Conservation (phyloP, 2,797 vertebrate species). For the Premnoplex brunnescens region DNA sequence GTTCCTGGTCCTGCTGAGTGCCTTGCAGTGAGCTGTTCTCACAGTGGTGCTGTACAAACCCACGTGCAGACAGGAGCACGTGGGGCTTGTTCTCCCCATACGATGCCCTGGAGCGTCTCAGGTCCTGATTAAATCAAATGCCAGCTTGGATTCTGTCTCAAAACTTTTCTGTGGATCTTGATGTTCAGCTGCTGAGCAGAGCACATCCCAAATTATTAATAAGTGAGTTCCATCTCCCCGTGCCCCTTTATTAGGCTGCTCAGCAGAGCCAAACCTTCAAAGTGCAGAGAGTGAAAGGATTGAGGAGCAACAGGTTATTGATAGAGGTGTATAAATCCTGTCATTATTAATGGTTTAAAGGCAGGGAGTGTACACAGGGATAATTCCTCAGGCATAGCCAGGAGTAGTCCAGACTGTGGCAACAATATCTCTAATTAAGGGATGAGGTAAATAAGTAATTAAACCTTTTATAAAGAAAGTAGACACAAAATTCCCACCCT, state of each 20-base stretch:
- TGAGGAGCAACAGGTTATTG: not conserved
- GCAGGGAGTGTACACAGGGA: not conserved
- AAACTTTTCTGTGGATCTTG: not conserved
- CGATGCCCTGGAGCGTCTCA: not conserved
- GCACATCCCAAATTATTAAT: not conserved
- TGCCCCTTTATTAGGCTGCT: not conserved
- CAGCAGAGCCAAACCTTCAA: not conserved
- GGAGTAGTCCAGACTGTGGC: not conserved
- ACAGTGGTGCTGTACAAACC: accelerated
- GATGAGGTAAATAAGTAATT: not conserved
- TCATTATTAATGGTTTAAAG: not conserved
- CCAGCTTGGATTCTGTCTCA: not conserved
- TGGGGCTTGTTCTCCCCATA: not conserved
- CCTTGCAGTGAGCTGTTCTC: not conserved
- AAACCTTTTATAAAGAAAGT: not conserved
- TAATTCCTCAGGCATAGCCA: not conserved
- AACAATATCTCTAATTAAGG: not conserved
- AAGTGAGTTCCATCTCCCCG: not conserved
- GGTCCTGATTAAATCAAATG: not conserved
- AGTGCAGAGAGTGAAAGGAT: not conserved
- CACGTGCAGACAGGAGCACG: accelerated
- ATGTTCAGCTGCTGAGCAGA: not conserved
- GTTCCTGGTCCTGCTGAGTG: not conserved
- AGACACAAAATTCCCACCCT: not conserved
- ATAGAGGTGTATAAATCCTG: not conserved